Percentiles rank a stretch among this genome's conserved stretches.
These are phyloP conservation scores for Ectropis crepuscularia DNA, from an alignment of 2,888 invertebrate genomes.

Conservation along the genomic window DNA sequence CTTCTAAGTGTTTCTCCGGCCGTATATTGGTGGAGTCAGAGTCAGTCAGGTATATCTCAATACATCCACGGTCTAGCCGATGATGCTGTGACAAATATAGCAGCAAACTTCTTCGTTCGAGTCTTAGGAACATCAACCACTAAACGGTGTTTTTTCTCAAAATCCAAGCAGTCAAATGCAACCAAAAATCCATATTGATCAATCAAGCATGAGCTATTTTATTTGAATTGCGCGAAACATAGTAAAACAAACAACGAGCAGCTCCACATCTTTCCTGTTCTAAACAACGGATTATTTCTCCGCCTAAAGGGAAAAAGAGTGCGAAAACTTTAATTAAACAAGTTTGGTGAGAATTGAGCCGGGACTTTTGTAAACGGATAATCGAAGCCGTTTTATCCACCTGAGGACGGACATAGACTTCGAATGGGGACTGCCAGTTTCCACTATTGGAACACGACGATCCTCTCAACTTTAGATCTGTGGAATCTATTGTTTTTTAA, in stretches of 20 bases:
- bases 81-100: no score
- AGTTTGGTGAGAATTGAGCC: slow-evolving; percentile 80
- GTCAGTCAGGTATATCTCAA: no score
- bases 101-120: no score
- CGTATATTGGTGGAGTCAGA: no score
- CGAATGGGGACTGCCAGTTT: slow-evolving; percentile 55
- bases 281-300: slow-evolving; percentile 76
- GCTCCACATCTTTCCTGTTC: slow-evolving; percentile 55
- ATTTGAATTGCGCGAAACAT: no score
- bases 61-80: no score
- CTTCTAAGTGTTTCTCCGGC: no score
- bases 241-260: slow-evolving; percentile 11
- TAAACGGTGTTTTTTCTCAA: no score
- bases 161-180: no score
- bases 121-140: no score
- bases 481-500: background rate
- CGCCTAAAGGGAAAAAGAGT: slow-evolving; percentile 83
- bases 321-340: slow-evolving; percentile 85
- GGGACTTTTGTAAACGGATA: slow-evolving; percentile 82
- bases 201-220: no score
- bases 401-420: slow-evolving; percentile 66
- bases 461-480: slow-evolving; percentile 27
- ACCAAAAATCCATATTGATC: no score
- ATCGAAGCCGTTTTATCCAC: slow-evolving; percentile 78
- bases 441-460: slow-evolving; percentile 16